A percentile compares a stretch with the other conserved stretches of the same genome.
These are phyloP conservation scores for Microctenopoma steveboyesi DNA, from an alignment of 2,797 vertebrate species.

Conservation along the genomic window DNA sequence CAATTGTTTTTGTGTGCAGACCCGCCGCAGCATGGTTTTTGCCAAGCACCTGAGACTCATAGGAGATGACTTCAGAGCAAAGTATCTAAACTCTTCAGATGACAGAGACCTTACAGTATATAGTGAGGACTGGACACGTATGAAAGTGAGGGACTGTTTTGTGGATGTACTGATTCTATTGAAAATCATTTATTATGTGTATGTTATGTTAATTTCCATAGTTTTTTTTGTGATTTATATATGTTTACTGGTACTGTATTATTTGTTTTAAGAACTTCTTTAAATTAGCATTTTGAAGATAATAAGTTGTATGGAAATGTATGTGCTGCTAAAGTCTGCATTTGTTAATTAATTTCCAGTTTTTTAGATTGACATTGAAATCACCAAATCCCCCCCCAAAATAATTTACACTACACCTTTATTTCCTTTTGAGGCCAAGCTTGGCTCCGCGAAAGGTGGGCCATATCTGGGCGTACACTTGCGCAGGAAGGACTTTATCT, in stretches of 20 bases:
- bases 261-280: not conserved
- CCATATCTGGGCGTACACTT: conserved; percentile 93
- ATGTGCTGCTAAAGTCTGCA: not conserved
- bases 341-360: not conserved
- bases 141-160: conserved; percentile 83
- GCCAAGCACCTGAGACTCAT: conserved; percentile 90
- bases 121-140: conserved; percentile 93
- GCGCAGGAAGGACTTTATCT: conserved; percentile 94
- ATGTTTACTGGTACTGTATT: not conserved
- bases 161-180: not conserved
- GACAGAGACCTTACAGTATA: conserved; percentile 84
- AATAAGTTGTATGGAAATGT: not conserved
- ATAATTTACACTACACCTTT: not conserved
- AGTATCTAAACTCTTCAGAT: conserved; percentile 89
- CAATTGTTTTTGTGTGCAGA: conserved; percentile 77
- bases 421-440: conserved; percentile 79
- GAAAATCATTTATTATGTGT: not conserved
- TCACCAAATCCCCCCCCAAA: not conserved
- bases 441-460: conserved; percentile 88
- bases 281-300: not conserved
- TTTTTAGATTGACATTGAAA: not conserved
- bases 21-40: conserved; percentile 98
- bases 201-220: not conserved
- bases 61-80: conserved; percentile 89
- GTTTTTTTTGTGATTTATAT: not conserved